Conservation (phyloP, 2,113 vertebrate species). For the Uropsilus gracilis region DNA sequence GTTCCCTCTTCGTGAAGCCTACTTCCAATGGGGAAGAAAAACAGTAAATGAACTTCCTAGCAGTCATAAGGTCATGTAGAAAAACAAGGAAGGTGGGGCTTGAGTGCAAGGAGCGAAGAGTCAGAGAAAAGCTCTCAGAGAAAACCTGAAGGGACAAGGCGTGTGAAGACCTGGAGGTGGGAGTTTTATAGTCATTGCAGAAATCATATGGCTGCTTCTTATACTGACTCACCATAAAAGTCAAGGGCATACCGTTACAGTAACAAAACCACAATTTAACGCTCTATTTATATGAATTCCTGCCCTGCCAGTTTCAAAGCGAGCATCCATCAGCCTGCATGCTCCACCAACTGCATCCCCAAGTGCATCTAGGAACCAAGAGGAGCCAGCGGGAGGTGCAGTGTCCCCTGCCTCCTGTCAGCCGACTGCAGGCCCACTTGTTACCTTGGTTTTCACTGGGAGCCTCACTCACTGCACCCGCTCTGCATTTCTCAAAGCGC, state of each 20-base stretch:
- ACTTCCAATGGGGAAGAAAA: neutral
- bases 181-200: slow-evolving; percentile 6
- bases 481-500: neutral
- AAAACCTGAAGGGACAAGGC: neutral
- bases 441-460: neutral
- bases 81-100: neutral
- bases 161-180: neutral
- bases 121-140: neutral
- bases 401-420: neutral
- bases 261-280: slow-evolving; percentile 1
- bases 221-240: neutral
- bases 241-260: neutral
- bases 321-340: neutral
- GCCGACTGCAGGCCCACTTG: neutral
- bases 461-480: neutral
- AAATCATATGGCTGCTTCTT: neutral
- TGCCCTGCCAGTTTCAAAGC: neutral
- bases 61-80: neutral
- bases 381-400: neutral
- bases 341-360: neutral
- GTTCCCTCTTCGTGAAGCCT: neutral
- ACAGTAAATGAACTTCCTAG: neutral
- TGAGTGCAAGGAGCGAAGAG: neutral
- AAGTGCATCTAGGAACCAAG: neutral
- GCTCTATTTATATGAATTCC: neutral